phyloP scores from a whole-genome alignment of 2,113 vertebrate species.

The Corynorhinus townsendii region DNA sequence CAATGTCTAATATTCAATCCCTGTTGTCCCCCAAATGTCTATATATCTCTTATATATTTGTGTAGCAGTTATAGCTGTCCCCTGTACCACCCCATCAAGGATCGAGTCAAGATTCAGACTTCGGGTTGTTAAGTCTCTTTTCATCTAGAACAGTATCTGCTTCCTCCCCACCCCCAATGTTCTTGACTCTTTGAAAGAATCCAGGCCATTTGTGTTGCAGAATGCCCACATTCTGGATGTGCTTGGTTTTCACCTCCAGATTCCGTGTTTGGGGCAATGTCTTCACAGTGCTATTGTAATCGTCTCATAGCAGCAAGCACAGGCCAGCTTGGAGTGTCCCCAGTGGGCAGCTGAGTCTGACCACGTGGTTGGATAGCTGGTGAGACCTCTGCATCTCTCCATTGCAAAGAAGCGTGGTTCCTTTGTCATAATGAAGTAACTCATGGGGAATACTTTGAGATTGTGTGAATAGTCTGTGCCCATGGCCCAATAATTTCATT shows the following conservation, averaged over 20 bases:
- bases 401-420: neutral
- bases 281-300: neutral
- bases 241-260: neutral
- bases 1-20: neutral
- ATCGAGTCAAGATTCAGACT: neutral
- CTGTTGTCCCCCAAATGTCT: neutral
- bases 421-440: neutral
- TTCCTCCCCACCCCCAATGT: neutral
- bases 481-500: neutral
- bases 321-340: fast-evolving
- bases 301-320: neutral
- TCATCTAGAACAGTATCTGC: neutral
- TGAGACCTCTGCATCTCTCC: neutral
- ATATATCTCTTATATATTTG: neutral
- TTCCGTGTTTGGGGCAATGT: neutral
- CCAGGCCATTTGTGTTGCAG: neutral
- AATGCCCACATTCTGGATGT: neutral
- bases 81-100: neutral
- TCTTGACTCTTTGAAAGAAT: neutral
- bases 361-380: neutral
- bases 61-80: neutral
- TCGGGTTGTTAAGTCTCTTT: neutral
- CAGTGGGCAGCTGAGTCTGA: neutral
- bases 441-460: neutral
- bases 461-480: neutral